Conservation (phyloP, 2,797 vertebrate genomes). For the Megaceryle alcyon region DNA sequence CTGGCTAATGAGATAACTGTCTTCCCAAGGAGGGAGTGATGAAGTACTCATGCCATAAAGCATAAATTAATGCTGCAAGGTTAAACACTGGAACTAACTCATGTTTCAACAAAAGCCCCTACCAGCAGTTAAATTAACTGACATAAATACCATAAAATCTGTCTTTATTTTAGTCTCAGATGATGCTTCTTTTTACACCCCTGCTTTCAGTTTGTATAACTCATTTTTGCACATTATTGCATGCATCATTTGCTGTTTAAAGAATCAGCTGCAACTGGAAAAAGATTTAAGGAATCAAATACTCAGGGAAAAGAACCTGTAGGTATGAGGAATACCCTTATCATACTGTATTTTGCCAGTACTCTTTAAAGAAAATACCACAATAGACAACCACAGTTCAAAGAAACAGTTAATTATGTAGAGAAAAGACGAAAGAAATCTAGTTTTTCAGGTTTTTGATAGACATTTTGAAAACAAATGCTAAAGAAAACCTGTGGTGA, state of each 20-base stretch:
- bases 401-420: constrained; percentile 82
- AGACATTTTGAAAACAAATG: constrained; percentile 75
- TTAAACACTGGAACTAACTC: constrained; percentile 99
- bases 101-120: constrained; percentile 98
- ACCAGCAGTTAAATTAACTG: constrained; percentile 98
- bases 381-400: constrained; percentile 75
- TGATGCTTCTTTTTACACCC: constrained; percentile 85
- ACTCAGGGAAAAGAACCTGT: constrained; percentile 56
- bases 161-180: constrained; percentile 89
- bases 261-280: constrained; percentile 79
- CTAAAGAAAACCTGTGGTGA: constrained; percentile 83
- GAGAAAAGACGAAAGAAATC: constrained; percentile 71
- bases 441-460: constrained; percentile 80
- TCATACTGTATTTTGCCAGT: constrained; percentile 54
- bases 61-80: constrained; percentile 98
- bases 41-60: constrained; percentile 93
- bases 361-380: constrained; percentile 60
- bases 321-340: constrained; percentile 63
- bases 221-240: constrained; percentile 86
- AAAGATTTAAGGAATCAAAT: constrained; percentile 78
- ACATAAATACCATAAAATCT: constrained; percentile 96
- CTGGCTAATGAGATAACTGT: constrained; percentile 98
- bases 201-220: constrained; percentile 88
- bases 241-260: constrained; percentile 85
- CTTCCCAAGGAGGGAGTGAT: constrained; percentile 98